A percentile compares a stretch with the other conserved stretches of the same genome.
Conservation (phyloP, 2,888 invertebrate genomes). For the Argyresthia goedartella region DNA sequence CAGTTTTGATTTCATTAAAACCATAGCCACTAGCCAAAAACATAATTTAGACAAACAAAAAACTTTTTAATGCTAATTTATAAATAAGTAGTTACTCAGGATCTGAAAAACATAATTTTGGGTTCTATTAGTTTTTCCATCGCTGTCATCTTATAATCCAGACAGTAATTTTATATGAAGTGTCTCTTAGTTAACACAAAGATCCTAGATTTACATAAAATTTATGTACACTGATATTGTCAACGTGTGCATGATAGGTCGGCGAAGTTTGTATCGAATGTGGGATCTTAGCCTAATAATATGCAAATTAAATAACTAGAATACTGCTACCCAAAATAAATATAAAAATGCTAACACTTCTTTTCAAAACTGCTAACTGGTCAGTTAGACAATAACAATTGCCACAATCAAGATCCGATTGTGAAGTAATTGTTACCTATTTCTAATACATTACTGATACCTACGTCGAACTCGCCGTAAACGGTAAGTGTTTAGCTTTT, state of each 20-base stretch:
- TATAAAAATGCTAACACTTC: conserved; percentile 1
- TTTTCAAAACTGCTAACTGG: conserved; percentile 13
- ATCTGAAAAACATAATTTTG: conserved; percentile 5
- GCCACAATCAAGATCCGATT: too few relatives aligned
- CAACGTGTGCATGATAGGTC: too few relatives aligned
- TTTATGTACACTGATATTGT: too few relatives aligned
- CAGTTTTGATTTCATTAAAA: conserved; percentile 34
- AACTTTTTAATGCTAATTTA: neutral
- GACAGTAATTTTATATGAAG: too few relatives aligned
- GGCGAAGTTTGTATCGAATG: too few relatives aligned
- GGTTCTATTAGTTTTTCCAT: neutral
- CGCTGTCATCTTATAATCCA: neutral
- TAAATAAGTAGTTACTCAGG: too few relatives aligned
- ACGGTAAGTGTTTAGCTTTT: neutral
- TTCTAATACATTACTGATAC: neutral
- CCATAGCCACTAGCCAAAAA: conserved; percentile 10
- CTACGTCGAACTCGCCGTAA: neutral
- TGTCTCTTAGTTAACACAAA: too few relatives aligned
- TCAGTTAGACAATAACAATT: conserved; percentile 8
- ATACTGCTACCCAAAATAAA: neutral
- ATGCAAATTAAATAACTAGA: conserved; percentile 1
- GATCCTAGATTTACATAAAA: too few relatives aligned
- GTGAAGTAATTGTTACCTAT: too few relatives aligned
- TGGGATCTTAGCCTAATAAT: conserved; percentile 4
- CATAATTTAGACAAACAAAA: conserved; percentile 6